These are phyloP conservation scores for Drosophila funebris DNA, from an alignment of 1,140 invertebrate genomes.

Conservation along the genomic window DNA sequence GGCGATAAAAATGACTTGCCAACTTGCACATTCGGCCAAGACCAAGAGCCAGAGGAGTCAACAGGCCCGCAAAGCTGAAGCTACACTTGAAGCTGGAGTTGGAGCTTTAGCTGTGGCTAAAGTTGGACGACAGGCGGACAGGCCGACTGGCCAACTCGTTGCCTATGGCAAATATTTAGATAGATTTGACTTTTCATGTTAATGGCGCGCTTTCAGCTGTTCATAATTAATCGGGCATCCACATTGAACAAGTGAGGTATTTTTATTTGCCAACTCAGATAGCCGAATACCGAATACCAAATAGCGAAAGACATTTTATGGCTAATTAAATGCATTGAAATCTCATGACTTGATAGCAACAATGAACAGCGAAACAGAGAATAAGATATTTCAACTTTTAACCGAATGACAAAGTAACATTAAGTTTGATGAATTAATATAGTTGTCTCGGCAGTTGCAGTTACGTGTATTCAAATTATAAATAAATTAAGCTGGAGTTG, in stretches of 20 bases:
- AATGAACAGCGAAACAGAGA: neutral
- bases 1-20: conserved; percentile 82
- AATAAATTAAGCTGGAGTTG: neutral
- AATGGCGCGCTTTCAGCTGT: conserved; percentile 81
- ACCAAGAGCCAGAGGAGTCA: conserved; percentile 30
- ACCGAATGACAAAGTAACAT: conserved; percentile 2
- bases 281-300: conserved; percentile 66
- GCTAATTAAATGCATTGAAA: conserved; percentile 73
- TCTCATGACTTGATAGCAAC: conserved; percentile 52
- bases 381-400: conserved; percentile 16
- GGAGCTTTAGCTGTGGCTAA: neutral
- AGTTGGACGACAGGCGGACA: neutral
- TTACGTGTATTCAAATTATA: neutral
- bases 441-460: neutral
- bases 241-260: conserved; percentile 72
- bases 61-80: conserved; percentile 1
- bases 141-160: conserved; percentile 36
- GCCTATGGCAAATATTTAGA: conserved; percentile 79
- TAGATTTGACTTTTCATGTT: conserved; percentile 82
- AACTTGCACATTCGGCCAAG: conserved; percentile 79
- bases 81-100: neutral
- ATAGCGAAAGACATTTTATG: conserved; percentile 73
- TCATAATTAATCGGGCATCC: conserved; percentile 81
- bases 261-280: conserved; percentile 67
- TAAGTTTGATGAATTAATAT: neutral